Conservation (phyloP, 1,140 invertebrate species). For the Euborellia annulipes region DNA sequence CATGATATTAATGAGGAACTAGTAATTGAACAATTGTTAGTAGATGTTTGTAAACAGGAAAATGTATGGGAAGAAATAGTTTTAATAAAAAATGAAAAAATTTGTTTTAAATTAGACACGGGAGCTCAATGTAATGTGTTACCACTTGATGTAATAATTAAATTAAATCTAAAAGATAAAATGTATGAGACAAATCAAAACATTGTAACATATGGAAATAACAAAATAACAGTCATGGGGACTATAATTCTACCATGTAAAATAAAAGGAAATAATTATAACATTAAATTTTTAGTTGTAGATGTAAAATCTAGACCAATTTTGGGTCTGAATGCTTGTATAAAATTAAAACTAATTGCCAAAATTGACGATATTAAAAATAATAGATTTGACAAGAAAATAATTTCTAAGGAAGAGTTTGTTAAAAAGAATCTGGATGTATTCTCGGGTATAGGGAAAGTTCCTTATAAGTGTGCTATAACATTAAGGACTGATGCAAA, state of each 20-base stretch:
- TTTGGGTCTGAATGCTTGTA: neutral
- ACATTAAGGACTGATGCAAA: conserved; percentile 10
- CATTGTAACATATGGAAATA: neutral
- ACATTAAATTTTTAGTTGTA: neutral
- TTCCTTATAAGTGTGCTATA: conserved; percentile 10
- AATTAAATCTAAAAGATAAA: neutral
- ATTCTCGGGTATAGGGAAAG: conserved; percentile 12
- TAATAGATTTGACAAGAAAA: neutral
- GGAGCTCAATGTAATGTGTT: neutral
- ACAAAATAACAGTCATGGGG: neutral
- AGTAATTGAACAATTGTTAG: too few species aligned
- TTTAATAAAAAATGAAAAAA: neutral
- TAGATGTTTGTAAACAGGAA: too few species aligned
- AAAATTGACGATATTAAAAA: neutral
- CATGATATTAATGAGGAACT: too few species aligned
- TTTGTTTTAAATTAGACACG: neutral
- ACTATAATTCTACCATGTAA: neutral
- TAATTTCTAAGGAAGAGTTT: too few species aligned
- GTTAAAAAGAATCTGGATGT: conserved; percentile 9
- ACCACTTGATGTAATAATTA: neutral
- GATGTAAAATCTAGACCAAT: neutral
- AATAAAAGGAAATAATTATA: neutral
- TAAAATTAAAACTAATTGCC: neutral
- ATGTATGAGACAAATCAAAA: neutral
- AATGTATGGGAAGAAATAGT: neutral